Base-by-base conservation (phyloP, 2,113 vertebrate genomes). In the Hemicordylus capensis region DNA sequence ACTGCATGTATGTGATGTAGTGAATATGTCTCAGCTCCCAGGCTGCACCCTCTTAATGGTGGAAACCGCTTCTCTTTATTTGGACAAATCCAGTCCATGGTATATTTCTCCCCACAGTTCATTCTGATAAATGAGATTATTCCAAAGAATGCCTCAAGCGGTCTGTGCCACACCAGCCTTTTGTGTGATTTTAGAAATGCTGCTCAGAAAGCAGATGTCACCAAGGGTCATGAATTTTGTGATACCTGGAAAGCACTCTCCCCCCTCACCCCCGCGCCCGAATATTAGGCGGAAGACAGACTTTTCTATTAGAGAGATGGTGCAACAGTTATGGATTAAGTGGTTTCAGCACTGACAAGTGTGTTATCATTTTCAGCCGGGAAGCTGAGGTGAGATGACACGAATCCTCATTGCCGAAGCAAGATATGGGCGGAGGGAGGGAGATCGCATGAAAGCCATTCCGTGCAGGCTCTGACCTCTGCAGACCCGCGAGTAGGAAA, bases 231-330 rank as follows among this genome's bases (percentile, higher is more conserved):
- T 63, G n/a, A 2, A 1, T n/a, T 79, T 39, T 76, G 54, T 79
- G 80, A 79, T 72, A 84, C 12, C 15, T 58, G 73, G 28, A 73
- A 63, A 81, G 28, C 20, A 20, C 31, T 44, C 26, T 31, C 46
- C 31, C 24, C 20, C 2, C 42, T 9, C 63, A 17, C 19, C 1
- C 10, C 58, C 76, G 85, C 78, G 85, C 78, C 83, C 89, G 89
- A 85, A 88, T 63, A 58, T 0, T 63, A 63, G 84, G 78, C 76
- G 83, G 74, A 88, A 82, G 37, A 44, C 8, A 77, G 77, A 6
- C 7, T 24, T 80, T 84, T 46, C n/a, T n/a, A 81, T 84, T 82
- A 77, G 54, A 84, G 83, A 59, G 58, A 73, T 58, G 34, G 48
- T 39, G 1, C 1, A 31, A 24, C 11, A 56, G 28, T 84, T n/a